Base-by-base conservation (phyloP, 2,113 vertebrate species). In the Tachycineta bicolor region DNA sequence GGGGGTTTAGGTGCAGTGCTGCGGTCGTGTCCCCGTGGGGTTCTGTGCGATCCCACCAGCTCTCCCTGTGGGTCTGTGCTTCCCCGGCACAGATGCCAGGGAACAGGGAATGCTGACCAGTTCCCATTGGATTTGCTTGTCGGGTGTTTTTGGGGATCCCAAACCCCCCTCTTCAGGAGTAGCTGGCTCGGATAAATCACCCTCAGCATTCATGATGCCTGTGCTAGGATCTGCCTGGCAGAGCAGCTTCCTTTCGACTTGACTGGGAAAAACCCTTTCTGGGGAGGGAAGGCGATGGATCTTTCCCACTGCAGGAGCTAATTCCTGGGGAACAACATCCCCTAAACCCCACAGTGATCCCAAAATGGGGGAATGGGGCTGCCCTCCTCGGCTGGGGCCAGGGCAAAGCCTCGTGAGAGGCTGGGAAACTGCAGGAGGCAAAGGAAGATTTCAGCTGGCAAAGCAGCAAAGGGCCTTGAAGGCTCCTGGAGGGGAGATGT, bases 61-160 rank as follows among this genome's bases (percentile, higher is more conserved):
- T 23, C 12, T 14, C 34, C 0, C 0, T 17, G 37, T 37, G 37
- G 55, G 11, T 17, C 34, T 5, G 1, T 16, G 43, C 12, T 37
- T 24, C 12, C 19, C 49, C 0, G 0, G 44, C 33, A 5, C 0
- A 0, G 37, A 6, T 1, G 18, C 13, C 14, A 2, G 60, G 56
- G 11, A 59, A 14, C 6, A 4, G 21, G 11, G 12, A 9, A 4
- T n/a, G n/a, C 59, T 73, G 55, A 2, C 43, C 26, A 2, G 7
- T 8, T 62, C 6, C 0, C 1, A 0, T 0, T 25, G 78, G 69
- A 10, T 75, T 69, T 58, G 14, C 29, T 49, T 2, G 3, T 22
- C 22, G 43, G 28, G 20, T 39, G n/a, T 28, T 87, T 33, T 22
- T 0, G 7, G 74, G 49, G 24, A 53, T 62, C 41, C 55, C 55